phyloP scores from a whole-genome alignment of 1,140 invertebrate genomes.

The Eciton burchellii region DNA sequence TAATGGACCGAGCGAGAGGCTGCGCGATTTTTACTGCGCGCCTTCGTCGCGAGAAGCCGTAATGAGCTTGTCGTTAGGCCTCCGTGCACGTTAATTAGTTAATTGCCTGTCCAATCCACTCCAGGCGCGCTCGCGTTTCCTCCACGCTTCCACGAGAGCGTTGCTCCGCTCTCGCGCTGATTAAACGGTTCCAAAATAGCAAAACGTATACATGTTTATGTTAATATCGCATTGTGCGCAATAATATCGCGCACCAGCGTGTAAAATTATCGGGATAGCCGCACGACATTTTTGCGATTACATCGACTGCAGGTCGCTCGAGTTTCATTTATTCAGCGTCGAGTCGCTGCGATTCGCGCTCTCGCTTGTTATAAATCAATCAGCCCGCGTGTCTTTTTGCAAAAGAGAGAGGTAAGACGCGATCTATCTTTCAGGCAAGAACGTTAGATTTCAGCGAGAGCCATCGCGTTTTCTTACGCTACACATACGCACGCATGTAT shows the following conservation, averaged over 20 bases:
- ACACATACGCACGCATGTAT: background rate
- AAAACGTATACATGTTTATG: too few species aligned
- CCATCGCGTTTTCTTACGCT: slow-evolving; percentile 58
- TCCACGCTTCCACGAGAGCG: slow-evolving; percentile 11
- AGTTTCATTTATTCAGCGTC: background rate
- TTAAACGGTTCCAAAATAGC: slow-evolving; percentile 5
- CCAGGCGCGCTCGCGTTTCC: slow-evolving; percentile 1
- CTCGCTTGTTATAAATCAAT: slow-evolving; percentile 5
- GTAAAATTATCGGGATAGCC: background rate
- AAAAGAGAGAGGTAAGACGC: slow-evolving; percentile 25
- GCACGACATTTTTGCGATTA: background rate
- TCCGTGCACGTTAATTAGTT: slow-evolving; percentile 41
- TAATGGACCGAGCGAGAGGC: slow-evolving; percentile 38
- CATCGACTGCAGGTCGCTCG: background rate
- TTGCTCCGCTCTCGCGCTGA: background rate
- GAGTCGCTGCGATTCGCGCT: background rate
- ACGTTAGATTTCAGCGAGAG: slow-evolving; percentile 63
- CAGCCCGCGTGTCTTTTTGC: slow-evolving; percentile 5
- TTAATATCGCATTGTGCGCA: background rate
- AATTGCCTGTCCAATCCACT: slow-evolving; percentile 31
- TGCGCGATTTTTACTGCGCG: slow-evolving; percentile 22
- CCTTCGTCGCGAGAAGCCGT: slow-evolving; percentile 16
- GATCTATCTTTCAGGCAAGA: slow-evolving; percentile 41
- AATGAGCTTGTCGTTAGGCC: slow-evolving; percentile 35
- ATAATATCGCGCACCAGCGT: background rate